phyloP scores from a whole-genome alignment of 2,888 invertebrate species.

The Lochmaea crataegi region DNA sequence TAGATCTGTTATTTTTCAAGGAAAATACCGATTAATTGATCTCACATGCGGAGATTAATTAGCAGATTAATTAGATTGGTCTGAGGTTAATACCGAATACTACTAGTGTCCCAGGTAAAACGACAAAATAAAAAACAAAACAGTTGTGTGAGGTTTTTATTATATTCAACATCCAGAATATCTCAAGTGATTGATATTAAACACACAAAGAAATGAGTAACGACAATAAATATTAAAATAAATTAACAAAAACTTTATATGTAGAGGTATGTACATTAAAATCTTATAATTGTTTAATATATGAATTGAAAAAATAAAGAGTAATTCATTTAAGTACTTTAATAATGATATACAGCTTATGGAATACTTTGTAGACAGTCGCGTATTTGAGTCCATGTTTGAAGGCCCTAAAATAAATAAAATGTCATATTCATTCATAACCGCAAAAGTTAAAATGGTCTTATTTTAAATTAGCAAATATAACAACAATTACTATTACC shows the following conservation, averaged over 20 bases:
- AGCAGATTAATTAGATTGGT: too few relatives aligned
- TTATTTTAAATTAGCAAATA: too few relatives aligned
- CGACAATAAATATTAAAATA: constrained; percentile 32
- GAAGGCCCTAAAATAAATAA: constrained; percentile 72
- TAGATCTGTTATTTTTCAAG: too few relatives aligned
- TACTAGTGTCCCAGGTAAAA: neutral
- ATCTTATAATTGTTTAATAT: constrained; percentile 13
- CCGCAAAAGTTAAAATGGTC: neutral
- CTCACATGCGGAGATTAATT: too few relatives aligned
- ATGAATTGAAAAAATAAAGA: constrained; percentile 9
- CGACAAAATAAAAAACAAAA: neutral
- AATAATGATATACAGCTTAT: constrained; percentile 59
- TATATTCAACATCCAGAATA: constrained; percentile 19
- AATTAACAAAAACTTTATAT: constrained; percentile 32
- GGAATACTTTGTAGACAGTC: constrained; percentile 81
- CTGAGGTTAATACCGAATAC: too few relatives aligned
- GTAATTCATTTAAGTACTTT: constrained; percentile 18
- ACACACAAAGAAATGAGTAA: constrained; percentile 23
- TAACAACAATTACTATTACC: constrained; percentile 64
- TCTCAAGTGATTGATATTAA: constrained; percentile 18
- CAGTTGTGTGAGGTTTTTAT: neutral
- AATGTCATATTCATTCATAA: neutral
- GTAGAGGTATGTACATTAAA: constrained; percentile 20
- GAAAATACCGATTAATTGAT: too few relatives aligned
- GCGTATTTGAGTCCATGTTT: constrained; percentile 81